Percentiles rank a stretch among this genome's conserved stretches.
These are phyloP conservation scores for Drosophila jambulina DNA, from an alignment of 1,140 invertebrate species.

Conservation along the genomic window DNA sequence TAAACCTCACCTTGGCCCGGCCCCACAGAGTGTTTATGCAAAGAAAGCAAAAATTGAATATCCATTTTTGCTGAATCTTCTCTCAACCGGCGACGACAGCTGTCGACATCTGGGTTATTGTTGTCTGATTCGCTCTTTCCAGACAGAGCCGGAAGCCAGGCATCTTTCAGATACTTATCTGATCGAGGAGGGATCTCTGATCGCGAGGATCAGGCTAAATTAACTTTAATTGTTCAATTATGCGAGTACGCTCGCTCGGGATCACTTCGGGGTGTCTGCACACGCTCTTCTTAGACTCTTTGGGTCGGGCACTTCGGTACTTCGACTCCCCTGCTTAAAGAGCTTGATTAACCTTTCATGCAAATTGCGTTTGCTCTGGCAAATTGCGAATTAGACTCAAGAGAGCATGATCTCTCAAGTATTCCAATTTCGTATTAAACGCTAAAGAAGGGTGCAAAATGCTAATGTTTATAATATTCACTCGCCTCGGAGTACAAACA, in stretches of 20 bases:
- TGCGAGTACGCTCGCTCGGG: conserved; percentile 16
- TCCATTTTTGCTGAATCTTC: conserved; percentile 29
- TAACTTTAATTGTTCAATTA: conserved; percentile 75
- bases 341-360: conserved; percentile 61
- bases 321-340: background rate
- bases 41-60: conserved; percentile 36
- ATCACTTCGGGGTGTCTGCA: conserved; percentile 34
- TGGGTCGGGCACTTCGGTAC: background rate
- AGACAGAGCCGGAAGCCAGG: conserved; percentile 42
- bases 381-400: conserved; percentile 68
- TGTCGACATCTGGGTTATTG: conserved; percentile 42
- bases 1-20: conserved; percentile 76
- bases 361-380: conserved; percentile 64
- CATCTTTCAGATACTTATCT: conserved; percentile 39
- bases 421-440: conserved; percentile 70
- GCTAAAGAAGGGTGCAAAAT: conserved; percentile 48
- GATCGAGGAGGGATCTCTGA: conserved; percentile 57
- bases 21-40: conserved; percentile 25
- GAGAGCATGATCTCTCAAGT: conserved; percentile 57
- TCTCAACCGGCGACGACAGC: conserved; percentile 41
- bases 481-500: conserved; percentile 32
- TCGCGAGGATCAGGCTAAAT: conserved; percentile 55
- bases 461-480: conserved; percentile 62
- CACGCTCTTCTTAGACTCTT: background rate
- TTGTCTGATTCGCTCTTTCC: conserved; percentile 20